A percentile compares a stretch with the other conserved stretches of the same genome.
phyloP scores from a whole-genome alignment of 2,797 vertebrate genomes.

The Takifugu rubripes region DNA sequence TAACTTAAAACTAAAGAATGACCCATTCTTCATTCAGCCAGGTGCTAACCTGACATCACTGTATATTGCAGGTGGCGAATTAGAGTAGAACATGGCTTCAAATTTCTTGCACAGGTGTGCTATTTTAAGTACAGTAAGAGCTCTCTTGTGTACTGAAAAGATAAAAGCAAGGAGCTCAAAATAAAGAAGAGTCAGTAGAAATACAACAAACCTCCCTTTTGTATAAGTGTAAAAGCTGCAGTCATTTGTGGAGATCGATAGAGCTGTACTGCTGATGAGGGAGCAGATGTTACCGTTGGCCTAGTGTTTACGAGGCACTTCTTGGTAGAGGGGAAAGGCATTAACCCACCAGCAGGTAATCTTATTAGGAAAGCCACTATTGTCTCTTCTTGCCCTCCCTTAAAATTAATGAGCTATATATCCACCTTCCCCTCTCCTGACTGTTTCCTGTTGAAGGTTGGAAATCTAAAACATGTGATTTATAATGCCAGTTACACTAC shows the following conservation, averaged over 20 bases:
- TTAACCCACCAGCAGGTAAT: slow-evolving; percentile 43
- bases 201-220: slow-evolving; percentile 13
- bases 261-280: slow-evolving; percentile 1
- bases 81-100: slow-evolving; percentile 41
- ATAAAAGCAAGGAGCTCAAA: slow-evolving; percentile 9
- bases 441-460: slow-evolving; percentile 18
- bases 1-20: slow-evolving; percentile 59
- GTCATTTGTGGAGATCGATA: slow-evolving; percentile 5
- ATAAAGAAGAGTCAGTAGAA: slow-evolving; percentile 22
- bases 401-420: slow-evolving; percentile 28
- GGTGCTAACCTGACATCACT: slow-evolving; percentile 48
- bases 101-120: slow-evolving; percentile 56
- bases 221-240: background rate
- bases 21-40: slow-evolving; percentile 53
- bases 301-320: slow-evolving; percentile 18
- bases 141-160: slow-evolving; percentile 2
- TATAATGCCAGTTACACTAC: background rate
- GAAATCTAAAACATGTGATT: slow-evolving; percentile 4
- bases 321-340: slow-evolving; percentile 22
- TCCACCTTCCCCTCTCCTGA: background rate
- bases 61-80: slow-evolving; percentile 62
- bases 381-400: slow-evolving; percentile 26
- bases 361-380: slow-evolving; percentile 38
- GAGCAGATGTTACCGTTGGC: slow-evolving; percentile 24
- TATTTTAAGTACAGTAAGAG: slow-evolving; percentile 22